phyloP scores from a whole-genome alignment of 30 jellyfish, hydroid and myxozoan species.

The Turritopsis dohrnii region DNA sequence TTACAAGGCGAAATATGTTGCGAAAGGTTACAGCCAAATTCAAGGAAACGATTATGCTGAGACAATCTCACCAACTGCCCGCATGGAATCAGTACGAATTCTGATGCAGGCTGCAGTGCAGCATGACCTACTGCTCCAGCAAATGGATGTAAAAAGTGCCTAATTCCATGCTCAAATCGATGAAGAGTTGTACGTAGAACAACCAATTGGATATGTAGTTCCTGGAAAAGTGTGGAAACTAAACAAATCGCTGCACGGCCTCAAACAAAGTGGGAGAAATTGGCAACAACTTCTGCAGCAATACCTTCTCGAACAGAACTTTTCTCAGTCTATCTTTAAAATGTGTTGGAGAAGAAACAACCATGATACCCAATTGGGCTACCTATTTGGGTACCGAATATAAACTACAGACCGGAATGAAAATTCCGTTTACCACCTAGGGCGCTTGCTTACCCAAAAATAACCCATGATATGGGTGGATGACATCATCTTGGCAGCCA shows the following conservation, averaged over 20 bases:
- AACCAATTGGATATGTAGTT: conserved; percentile 32
- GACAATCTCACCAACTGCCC: too few relatives aligned
- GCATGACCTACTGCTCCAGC: conserved; percentile 22
- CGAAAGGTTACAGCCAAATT: too few relatives aligned
- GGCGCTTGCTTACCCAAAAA: too few relatives aligned
- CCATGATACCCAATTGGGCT: conserved; percentile 20
- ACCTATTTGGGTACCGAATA: too few relatives aligned
- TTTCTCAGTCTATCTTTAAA: too few relatives aligned
- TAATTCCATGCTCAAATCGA: conserved; percentile 50
- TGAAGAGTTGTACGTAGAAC: conserved; percentile 17
- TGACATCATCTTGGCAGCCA: conserved; percentile 36
- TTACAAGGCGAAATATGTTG: too few relatives aligned
- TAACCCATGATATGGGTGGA: conserved; percentile 49
- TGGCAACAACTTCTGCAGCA: conserved; percentile 32
- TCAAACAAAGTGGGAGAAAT: conserved; percentile 65
- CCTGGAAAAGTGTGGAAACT: conserved; percentile 50
- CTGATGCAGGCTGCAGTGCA: too few relatives aligned
- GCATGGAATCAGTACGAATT: too few relatives aligned
- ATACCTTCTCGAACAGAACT: too few relatives aligned
- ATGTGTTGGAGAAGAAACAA: background rate
- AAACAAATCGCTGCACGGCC: conserved; percentile 57
- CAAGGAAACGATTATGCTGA: too few relatives aligned
- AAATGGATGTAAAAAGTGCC: conserved; percentile 54
- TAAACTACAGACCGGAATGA: too few relatives aligned
- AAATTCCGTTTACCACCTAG: too few relatives aligned